Evolutionary conservation across 2,888 invertebrate genomes (phyloP).

Genomic region (Callyntrura sp.): DNA sequence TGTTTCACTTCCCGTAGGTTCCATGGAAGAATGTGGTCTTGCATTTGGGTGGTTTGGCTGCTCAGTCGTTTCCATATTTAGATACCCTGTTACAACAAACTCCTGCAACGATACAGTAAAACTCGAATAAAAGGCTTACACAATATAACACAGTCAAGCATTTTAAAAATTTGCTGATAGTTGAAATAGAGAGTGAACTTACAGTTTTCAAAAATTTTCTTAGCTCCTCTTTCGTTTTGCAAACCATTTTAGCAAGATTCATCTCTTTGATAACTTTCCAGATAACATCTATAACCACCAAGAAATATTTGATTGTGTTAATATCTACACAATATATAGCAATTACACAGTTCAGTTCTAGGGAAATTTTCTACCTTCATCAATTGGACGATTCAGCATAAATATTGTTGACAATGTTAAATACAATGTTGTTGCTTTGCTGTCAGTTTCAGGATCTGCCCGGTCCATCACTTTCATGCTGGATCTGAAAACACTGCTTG

Average conservation of each 20-base stretch:
- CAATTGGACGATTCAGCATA: conserved; percentile 79
- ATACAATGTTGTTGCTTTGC: conserved; percentile 76
- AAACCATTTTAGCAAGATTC: conserved; percentile 69
- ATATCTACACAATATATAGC: conserved; percentile 31
- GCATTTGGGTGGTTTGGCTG: conserved; percentile 15
- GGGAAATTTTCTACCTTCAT: conserved; percentile 79
- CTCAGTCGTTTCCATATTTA: conserved; percentile 75
- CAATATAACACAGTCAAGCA: conserved; percentile 19
- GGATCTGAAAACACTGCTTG: conserved; percentile 72
- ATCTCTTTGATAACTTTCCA: conserved; percentile 75
- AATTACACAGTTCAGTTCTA: background rate
- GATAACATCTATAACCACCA: conserved; percentile 57
- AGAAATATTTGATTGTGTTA: no score
- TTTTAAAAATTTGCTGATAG: background rate
- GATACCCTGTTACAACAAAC: conserved; percentile 78
- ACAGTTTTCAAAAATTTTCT: conserved; percentile 79
- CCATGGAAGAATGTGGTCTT: background rate
- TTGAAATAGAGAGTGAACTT: conserved; percentile 12
- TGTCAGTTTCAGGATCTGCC: conserved; percentile 66
- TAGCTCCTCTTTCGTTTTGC: conserved; percentile 76
- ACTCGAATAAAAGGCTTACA: no score
- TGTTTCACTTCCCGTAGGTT: background rate
- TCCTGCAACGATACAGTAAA: no score
- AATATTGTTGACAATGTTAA: conserved; percentile 77
- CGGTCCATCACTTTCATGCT: conserved; percentile 53